A percentile compares a stretch with the other conserved stretches of the same genome.
Conservation (phyloP, 2,888 invertebrate species). For the Netelia melanura region DNA sequence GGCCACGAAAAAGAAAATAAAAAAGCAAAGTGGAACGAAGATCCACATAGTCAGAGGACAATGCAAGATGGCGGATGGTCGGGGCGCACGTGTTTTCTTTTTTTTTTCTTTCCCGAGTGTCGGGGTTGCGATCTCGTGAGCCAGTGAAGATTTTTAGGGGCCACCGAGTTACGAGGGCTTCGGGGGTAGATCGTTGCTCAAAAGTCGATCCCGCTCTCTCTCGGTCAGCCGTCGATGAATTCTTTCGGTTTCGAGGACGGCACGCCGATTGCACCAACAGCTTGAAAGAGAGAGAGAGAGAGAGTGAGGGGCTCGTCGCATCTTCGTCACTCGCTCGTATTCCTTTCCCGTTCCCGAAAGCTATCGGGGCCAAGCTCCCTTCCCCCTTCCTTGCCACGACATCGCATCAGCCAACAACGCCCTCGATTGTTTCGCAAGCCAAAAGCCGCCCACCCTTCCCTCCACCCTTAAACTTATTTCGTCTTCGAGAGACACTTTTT, state of each 20-base stretch:
- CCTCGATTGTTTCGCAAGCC: constrained; percentile 63
- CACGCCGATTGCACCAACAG: constrained; percentile 78
- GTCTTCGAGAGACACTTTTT: constrained; percentile 54
- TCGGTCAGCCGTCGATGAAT: constrained; percentile 71
- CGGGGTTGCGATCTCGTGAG: constrained; percentile 44
- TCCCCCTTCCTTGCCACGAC: constrained; percentile 53
- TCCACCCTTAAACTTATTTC: constrained; percentile 51
- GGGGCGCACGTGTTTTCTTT: background rate
- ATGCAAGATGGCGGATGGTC: constrained; percentile 17
- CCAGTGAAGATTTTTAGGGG: constrained; percentile 44
- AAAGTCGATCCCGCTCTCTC: constrained; percentile 57
- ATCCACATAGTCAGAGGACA: background rate
- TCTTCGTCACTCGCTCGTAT: constrained; percentile 53
- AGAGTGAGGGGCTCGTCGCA: background rate
- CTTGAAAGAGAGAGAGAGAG: background rate
- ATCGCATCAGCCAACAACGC: constrained; percentile 62
- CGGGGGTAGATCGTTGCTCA: constrained; percentile 52
- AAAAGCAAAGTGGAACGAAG: constrained; percentile 33
- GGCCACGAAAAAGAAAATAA: constrained; percentile 30
- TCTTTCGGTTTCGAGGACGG: constrained; percentile 83
- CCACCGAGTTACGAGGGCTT: constrained; percentile 59
- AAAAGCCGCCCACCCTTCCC: constrained; percentile 47
- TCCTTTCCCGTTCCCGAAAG: constrained; percentile 65
- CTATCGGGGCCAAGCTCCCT: constrained; percentile 69
- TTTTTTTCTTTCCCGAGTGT: constrained; percentile 30